Conservation (phyloP, 92 coral and sea anemone genomes). For the Phymanthus crucifer region DNA sequence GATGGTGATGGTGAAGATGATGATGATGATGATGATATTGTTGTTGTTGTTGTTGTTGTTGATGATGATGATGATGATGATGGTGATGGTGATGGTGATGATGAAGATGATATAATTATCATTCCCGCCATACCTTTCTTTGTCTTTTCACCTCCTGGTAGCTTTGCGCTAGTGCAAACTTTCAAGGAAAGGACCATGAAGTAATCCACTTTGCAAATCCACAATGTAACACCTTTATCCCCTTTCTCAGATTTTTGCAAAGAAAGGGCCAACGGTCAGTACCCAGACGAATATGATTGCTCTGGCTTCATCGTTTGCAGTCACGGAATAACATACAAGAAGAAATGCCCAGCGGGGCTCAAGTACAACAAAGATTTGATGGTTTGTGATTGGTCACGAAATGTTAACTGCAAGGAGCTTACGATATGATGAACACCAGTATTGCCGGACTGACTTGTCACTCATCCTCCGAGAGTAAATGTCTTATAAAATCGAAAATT, state of each 20-base stretch:
- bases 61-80: too few species aligned
- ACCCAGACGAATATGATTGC: conserved; percentile 15
- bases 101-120: too few species aligned
- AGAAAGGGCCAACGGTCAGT: conserved; percentile 11
- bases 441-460: background rate
- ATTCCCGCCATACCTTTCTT: background rate
- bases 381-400: conserved; percentile 38
- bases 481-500: too few species aligned
- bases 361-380: conserved; percentile 20
- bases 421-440: background rate
- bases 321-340: conserved; percentile 2
- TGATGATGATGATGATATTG: too few species aligned
- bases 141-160: background rate
- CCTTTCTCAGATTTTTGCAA: conserved; percentile 13
- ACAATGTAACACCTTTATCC: background rate
- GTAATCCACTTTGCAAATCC: too few species aligned
- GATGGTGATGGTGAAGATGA: too few species aligned
- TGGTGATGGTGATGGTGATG: too few species aligned
- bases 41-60: too few species aligned
- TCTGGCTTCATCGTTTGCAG: conserved; percentile 23
- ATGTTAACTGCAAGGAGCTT: conserved; percentile 1
- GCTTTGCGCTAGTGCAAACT: too few species aligned
- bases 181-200: too few species aligned
- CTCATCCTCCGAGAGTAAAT: background rate
- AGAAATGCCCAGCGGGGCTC: conserved; percentile 25